Evolutionary conservation across 1,140 invertebrate species (phyloP).

Genomic region (Gryon sp.): DNA sequence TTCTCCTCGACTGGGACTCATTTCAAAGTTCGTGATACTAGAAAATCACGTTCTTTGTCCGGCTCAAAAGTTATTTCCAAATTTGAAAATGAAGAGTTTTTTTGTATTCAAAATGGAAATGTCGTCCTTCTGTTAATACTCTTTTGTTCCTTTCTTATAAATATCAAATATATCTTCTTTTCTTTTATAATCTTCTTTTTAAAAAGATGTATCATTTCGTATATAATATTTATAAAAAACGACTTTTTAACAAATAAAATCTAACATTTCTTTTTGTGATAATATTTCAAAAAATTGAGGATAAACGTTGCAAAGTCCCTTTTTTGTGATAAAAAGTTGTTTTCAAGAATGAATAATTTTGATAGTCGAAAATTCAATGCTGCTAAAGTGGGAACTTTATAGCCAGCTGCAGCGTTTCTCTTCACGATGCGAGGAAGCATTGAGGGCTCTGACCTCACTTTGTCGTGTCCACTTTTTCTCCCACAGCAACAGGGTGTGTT

Average conservation of each 20-base stretch:
- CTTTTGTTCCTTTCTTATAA: neutral
- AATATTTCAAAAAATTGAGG: too few species aligned
- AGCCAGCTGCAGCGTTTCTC: conserved; percentile 23
- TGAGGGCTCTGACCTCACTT: conserved; percentile 52
- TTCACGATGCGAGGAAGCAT: conserved; percentile 15
- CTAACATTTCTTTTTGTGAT: too few species aligned
- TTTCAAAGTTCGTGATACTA: conserved; percentile 16
- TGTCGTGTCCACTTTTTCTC: conserved; percentile 39
- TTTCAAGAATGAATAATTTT: conserved; percentile 29
- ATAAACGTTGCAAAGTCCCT: too few species aligned
- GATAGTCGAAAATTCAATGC: conserved; percentile 31
- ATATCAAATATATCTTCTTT: conserved; percentile 4
- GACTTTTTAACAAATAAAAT: too few species aligned
- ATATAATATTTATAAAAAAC: too few species aligned
- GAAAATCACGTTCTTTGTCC: conserved; percentile 20
- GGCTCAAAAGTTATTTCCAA: neutral
- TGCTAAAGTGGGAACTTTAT: conserved; percentile 12
- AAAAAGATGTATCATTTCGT: too few species aligned
- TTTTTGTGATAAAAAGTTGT: neutral
- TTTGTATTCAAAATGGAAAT: too few species aligned
- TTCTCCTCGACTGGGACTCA: neutral
- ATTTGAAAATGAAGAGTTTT: neutral
- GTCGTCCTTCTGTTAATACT: too few species aligned
- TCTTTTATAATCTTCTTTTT: neutral
- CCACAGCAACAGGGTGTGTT: conserved; percentile 51